Percentiles rank a stretch among this genome's conserved stretches.
These are phyloP conservation scores for Archivesica marissinica DNA, from an alignment of 1,140 invertebrate species.

Conservation along the genomic window DNA sequence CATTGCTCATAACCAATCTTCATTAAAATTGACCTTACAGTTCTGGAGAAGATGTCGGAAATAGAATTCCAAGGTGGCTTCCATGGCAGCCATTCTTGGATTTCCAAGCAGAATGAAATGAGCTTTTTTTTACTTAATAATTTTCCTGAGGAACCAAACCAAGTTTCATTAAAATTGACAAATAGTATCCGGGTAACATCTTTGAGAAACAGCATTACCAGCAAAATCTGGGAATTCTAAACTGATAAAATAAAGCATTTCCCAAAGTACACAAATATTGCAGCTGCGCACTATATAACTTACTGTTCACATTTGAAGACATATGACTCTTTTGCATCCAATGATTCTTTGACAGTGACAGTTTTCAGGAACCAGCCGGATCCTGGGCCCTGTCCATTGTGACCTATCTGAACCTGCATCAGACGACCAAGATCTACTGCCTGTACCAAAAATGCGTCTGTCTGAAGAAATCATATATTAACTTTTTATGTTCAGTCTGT, in stretches of 20 bases:
- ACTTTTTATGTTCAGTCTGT: too few species aligned
- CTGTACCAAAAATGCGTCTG: conserved; percentile 74
- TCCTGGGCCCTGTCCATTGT: conserved; percentile 74
- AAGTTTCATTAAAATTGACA: not conserved
- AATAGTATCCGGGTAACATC: not conserved
- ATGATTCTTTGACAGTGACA: conserved; percentile 66
- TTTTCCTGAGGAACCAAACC: not conserved
- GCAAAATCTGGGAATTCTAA: not conserved
- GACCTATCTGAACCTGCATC: conserved; percentile 73
- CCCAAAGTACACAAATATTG: not conserved
- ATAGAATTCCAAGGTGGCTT: too few species aligned
- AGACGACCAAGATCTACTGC: conserved; percentile 77
- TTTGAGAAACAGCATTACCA: not conserved
- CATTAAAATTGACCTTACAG: too few species aligned
- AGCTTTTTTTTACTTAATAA: not conserved
- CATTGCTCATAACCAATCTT: too few species aligned
- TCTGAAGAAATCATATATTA: too few species aligned
- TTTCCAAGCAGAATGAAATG: too few species aligned
- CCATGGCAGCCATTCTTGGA: too few species aligned
- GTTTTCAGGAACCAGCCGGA: conserved; percentile 80
- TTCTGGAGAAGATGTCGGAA: too few species aligned
- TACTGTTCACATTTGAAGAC: conserved; percentile 74
- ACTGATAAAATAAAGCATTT: not conserved
- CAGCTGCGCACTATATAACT: not conserved
- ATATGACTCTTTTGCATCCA: conserved; percentile 64